phyloP scores from a whole-genome alignment of 2,888 invertebrate species.

The Serripes groenlandicus region DNA sequence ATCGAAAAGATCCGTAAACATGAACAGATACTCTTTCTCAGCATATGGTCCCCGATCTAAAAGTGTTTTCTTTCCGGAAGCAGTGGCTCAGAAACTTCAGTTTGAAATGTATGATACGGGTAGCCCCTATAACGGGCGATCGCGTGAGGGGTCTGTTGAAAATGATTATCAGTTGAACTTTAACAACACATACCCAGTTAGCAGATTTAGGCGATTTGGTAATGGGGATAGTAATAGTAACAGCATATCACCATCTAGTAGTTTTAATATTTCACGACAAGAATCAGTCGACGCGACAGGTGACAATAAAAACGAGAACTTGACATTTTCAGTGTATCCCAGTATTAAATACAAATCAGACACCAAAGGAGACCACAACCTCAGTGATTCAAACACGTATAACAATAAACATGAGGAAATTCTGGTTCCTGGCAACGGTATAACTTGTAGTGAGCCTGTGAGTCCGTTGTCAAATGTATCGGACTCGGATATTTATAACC shows the following conservation, averaged over 20 bases:
- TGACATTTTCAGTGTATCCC: constrained; percentile 56
- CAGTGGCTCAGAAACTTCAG: constrained; percentile 72
- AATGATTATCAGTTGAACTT: constrained; percentile 40
- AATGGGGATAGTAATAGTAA: constrained; percentile 32
- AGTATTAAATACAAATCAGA: constrained; percentile 47
- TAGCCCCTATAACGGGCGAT: constrained; percentile 55
- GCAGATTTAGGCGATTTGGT: constrained; percentile 40
- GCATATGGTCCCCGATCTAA: constrained; percentile 67
- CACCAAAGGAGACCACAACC: constrained; percentile 34
- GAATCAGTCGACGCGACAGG: constrained; percentile 58
- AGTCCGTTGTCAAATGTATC: constrained; percentile 39
- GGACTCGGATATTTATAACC: constrained; percentile 42
- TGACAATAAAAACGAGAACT: constrained; percentile 36
- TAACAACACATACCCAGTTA: constrained; percentile 42
- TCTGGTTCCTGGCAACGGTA: constrained; percentile 31
- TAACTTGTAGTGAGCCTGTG: constrained; percentile 35
- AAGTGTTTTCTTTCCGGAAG: constrained; percentile 72
- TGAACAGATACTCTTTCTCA: constrained; percentile 66
- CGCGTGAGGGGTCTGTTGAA: constrained; percentile 61
- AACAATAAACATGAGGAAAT: constrained; percentile 27
- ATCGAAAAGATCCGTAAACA: constrained; percentile 51
- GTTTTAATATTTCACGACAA: constrained; percentile 43
- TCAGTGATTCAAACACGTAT: constrained; percentile 3
- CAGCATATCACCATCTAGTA: constrained; percentile 34
- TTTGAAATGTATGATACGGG: constrained; percentile 71